Evolutionary conservation across 2,113 vertebrate genomes (phyloP).

Genomic region (Catharus bicknelli): DNA sequence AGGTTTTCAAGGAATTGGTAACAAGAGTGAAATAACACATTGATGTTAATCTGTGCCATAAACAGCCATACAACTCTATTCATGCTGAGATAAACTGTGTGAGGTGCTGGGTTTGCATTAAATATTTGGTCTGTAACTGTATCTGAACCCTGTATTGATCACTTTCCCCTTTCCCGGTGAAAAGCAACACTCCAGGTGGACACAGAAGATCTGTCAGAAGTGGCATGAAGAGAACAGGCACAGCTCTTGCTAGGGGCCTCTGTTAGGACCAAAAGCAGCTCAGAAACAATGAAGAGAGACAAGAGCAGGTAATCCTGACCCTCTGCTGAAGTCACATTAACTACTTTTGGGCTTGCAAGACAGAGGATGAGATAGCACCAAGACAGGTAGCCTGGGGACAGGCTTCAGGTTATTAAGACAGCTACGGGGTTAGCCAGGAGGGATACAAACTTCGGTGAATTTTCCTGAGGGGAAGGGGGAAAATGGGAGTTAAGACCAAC

Average conservation of each 20-base stretch:
- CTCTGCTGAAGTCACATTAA: conserved; percentile 33
- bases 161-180: not conserved
- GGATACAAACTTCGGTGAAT: conserved; percentile 51
- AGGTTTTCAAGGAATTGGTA: not conserved
- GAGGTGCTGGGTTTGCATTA: not conserved
- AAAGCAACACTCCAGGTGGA: not conserved
- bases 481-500: conserved; percentile 57
- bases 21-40: not conserved
- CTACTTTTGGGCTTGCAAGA: conserved; percentile 36
- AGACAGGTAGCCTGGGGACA: conserved; percentile 73
- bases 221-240: not conserved
- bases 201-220: conserved; percentile 3
- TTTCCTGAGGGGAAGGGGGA: conserved; percentile 57
- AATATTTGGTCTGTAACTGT: not conserved
- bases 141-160: not conserved
- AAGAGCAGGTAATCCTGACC: not conserved
- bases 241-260: not conserved
- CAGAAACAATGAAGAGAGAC: not conserved
- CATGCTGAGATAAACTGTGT: not conserved
- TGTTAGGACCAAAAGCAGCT: not conserved
- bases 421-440: conserved; percentile 56
- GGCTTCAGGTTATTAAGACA: conserved; percentile 65
- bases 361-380: conserved; percentile 49
- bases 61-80: not conserved
- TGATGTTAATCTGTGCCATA: not conserved